These are phyloP conservation scores for Limosa lapponica DNA, from an alignment of 2,797 vertebrate genomes.

Conservation along the genomic window DNA sequence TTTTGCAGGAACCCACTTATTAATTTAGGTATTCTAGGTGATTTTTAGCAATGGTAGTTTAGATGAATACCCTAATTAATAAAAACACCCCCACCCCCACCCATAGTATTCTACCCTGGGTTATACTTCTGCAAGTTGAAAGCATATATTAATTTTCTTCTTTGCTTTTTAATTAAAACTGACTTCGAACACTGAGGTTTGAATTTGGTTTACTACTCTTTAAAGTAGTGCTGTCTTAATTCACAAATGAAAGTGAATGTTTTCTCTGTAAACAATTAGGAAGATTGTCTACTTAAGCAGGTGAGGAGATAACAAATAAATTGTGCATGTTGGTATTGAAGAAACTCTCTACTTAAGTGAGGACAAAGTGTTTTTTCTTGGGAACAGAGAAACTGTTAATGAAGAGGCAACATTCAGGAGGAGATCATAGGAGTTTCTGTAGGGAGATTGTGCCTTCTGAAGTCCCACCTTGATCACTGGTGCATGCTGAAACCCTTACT, in stretches of 20 bases:
- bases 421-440: background rate
- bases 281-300: background rate
- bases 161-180: background rate
- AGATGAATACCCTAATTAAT: background rate
- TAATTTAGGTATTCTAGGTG: background rate
- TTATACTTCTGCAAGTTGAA: background rate
- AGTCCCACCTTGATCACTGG: background rate
- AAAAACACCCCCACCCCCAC: background rate
- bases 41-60: background rate
- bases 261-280: background rate
- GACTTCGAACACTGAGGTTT: background rate
- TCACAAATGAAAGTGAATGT: background rate
- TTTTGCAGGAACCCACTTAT: background rate
- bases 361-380: background rate
- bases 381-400: background rate
- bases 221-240: background rate
- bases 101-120: accelerated
- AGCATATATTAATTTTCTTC: background rate
- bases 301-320: background rate
- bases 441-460: background rate
- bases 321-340: background rate
- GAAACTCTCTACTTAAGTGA: background rate
- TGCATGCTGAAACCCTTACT: background rate
- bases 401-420: background rate
- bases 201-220: background rate